These are phyloP conservation scores for Irena cyanogastra DNA, from an alignment of 2,113 vertebrate species.

Conservation along the genomic window DNA sequence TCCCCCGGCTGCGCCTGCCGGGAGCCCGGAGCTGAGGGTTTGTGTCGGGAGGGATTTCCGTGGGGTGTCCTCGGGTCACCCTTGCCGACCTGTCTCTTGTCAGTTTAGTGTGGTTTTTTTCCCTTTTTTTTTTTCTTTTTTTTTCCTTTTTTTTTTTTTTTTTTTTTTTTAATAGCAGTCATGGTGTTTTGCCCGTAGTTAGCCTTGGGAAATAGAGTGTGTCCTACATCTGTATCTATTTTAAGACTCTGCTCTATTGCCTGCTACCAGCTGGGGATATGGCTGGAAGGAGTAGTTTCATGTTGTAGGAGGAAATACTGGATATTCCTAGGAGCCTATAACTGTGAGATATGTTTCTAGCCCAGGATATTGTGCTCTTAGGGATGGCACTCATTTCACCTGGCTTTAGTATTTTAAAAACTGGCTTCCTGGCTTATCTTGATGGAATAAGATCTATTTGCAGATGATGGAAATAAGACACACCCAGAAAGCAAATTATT, in stretches of 20 bases:
- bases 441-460: neutral
- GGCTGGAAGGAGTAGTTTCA: neutral
- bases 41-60: fast-evolving
- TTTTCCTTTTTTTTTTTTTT: neutral
- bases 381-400: neutral
- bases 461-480: neutral
- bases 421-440: neutral
- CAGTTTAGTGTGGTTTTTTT: neutral
- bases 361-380: neutral
- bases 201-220: conserved; percentile 54
- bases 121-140: neutral
- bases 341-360: neutral
- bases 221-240: conserved; percentile 47
- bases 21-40: neutral
- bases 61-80: no score
- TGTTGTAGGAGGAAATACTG: neutral
- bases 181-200: neutral
- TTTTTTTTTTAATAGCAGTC: neutral
- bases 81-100: neutral
- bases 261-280: neutral
- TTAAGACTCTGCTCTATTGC: conserved; percentile 16
- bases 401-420: neutral
- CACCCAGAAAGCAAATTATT: neutral
- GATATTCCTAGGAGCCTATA: neutral
- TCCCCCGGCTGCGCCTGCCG: neutral